Percentiles rank a stretch among this genome's conserved stretches.
These are phyloP conservation scores for Eidolon dupreanum DNA, from an alignment of 2,797 vertebrate species.

Conservation along the genomic window DNA sequence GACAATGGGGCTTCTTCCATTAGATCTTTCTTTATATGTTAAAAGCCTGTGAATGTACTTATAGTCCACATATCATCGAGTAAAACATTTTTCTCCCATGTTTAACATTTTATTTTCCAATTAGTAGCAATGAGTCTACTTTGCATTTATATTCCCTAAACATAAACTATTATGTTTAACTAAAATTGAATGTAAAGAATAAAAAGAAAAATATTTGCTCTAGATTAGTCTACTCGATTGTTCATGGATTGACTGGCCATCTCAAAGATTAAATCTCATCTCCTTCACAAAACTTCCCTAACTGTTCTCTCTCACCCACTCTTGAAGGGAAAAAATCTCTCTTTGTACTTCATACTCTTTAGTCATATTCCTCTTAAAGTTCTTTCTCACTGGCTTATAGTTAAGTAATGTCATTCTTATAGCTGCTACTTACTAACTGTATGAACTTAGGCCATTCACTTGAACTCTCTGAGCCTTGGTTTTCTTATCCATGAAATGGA, in stretches of 20 bases:
- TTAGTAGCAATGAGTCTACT: constrained; percentile 1
- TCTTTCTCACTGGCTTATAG: neutral
- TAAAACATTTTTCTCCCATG: constrained; percentile 20
- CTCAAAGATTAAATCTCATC: neutral
- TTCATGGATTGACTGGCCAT: neutral
- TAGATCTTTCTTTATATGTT: neutral
- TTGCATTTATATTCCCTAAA: neutral
- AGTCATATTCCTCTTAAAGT: neutral
- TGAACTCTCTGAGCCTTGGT: neutral
- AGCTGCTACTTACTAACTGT: neutral
- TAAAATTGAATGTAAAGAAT: neutral
- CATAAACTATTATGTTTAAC: neutral
- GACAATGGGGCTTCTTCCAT: neutral
- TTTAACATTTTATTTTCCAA: neutral
- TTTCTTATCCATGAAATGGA: neutral
- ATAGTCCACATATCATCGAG: neutral
- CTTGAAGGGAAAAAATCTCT: neutral
- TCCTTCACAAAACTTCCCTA: neutral
- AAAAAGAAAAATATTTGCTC: constrained; percentile 5
- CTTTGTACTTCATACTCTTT: neutral
- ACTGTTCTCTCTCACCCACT: neutral
- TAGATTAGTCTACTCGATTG: neutral
- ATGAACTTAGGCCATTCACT: neutral
- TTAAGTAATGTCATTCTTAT: neutral
- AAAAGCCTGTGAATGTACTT: neutral